Evolutionary conservation across 1,140 invertebrate genomes (phyloP), one percentile per base, ranked within the genome.

Genomic region (Stenopsyche tienmushanensis): DNA sequence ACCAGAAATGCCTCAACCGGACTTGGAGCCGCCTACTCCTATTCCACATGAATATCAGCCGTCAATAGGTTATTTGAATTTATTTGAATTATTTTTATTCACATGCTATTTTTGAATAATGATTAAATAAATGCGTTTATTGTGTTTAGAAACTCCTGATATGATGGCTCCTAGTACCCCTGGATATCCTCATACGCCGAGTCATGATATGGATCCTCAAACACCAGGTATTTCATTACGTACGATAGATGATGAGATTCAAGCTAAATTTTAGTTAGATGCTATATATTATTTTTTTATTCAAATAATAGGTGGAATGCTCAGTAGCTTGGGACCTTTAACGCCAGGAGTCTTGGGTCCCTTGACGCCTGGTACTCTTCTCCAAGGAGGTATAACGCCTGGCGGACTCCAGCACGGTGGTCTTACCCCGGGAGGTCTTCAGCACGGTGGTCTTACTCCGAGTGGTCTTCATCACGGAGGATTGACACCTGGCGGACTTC

Each of bases 371-470:
- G 77, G 78, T 17, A 76, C 77, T 5, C 53, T 81, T 26, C 72
- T 79, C 0, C 78, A 79, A 50, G 78, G 76, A 3, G 79, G 77
- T 3, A 68, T 80, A 47, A 80, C 79, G 0, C 79, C 79, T 0
- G 77, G 66, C 17, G 63, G 66, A 8, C 34, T 70, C 17, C 69
- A 70, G 34, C 69, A 70, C 29, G 69, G 69, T 8, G 69, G 64
- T n/a, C 47, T 70, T 0, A 70, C 69, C 15, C 69, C 69, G 5
- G 76, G 70, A 0, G 74, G 74, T 0, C 74, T 82, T 13, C 77
- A 76, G 18, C 80, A 83, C 44, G 80, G 78, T 10, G 80, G 80
- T 8, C 62, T 82, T 5, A 82, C 82, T 1, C 83, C 83, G 0
- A 77, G 74, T 0, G 81, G 77, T 9, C 73, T 82, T 24, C 78